phyloP scores from a whole-genome alignment of 2,888 invertebrate genomes.

The Drosophila imparisetae region DNA sequence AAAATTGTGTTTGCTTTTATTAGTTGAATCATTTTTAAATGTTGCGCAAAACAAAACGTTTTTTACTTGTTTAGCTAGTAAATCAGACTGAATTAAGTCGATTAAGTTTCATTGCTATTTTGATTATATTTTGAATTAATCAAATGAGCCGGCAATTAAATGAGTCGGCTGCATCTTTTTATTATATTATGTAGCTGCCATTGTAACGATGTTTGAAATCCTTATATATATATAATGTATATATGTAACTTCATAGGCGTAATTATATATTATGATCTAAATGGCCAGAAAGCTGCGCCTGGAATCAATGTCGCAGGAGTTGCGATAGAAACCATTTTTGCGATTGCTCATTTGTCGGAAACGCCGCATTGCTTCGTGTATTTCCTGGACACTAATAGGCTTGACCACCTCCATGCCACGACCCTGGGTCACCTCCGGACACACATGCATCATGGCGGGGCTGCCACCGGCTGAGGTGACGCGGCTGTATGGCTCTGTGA shows the following conservation, averaged over 20 bases:
- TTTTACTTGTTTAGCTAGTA: background rate
- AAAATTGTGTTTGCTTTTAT: background rate
- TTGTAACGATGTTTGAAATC: background rate
- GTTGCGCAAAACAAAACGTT: background rate
- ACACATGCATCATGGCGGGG: slow-evolving; percentile 84
- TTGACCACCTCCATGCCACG: slow-evolving; percentile 88
- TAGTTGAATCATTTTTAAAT: background rate
- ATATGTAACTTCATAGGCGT: background rate
- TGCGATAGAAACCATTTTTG: slow-evolving; percentile 82
- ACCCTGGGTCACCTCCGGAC: slow-evolving; percentile 85
- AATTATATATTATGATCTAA: slow-evolving; percentile 48
- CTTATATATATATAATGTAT: background rate
- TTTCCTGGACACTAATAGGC: slow-evolving; percentile 91
- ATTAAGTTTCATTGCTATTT: background rate
- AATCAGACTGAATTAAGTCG: background rate
- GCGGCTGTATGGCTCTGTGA: slow-evolving; percentile 89
- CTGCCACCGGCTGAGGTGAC: slow-evolving; percentile 85
- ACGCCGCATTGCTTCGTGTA: slow-evolving; percentile 92
- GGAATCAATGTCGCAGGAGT: slow-evolving; percentile 81
- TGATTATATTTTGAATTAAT: background rate
- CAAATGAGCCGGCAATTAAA: too few species aligned
- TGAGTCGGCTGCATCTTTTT: background rate
- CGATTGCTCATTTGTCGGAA: slow-evolving; percentile 84
- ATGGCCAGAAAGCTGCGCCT: slow-evolving; percentile 82
- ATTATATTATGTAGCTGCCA: background rate